These are phyloP conservation scores for Lasius platythorax DNA, from an alignment of 2,888 invertebrate species.

Conservation along the genomic window DNA sequence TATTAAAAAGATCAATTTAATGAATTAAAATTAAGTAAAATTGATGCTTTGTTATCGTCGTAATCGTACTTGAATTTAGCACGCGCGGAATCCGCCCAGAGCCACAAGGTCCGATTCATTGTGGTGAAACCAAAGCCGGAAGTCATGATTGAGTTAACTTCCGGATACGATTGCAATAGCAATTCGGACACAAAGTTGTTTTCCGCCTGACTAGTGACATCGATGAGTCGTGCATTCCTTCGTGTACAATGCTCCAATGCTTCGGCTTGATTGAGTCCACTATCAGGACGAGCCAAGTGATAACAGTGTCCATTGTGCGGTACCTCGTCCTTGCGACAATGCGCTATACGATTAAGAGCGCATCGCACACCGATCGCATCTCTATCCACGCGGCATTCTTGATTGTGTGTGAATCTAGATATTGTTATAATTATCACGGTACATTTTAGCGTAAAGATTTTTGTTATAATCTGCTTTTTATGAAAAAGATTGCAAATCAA, in stretches of 20 bases:
- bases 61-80: slow-evolving; percentile 79
- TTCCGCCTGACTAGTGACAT: slow-evolving; percentile 86
- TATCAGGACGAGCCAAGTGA: slow-evolving; percentile 83
- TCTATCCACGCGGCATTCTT: slow-evolving; percentile 81
- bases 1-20: slow-evolving; percentile 9
- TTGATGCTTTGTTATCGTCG: not conserved
- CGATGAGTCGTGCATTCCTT: slow-evolving; percentile 85
- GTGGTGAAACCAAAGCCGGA: slow-evolving; percentile 86
- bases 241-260: slow-evolving; percentile 85
- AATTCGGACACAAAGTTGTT: slow-evolving; percentile 88
- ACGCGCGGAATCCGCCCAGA: slow-evolving; percentile 85
- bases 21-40: not conserved
- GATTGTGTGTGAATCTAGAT: slow-evolving; percentile 80
- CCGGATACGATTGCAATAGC: slow-evolving; percentile 84
- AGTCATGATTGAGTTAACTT: slow-evolving; percentile 85
- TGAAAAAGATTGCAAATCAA: slow-evolving; percentile 13
- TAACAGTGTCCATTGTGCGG: slow-evolving; percentile 87
- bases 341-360: slow-evolving; percentile 82
- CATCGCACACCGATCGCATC: slow-evolving; percentile 86
- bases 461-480: not conserved
- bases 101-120: slow-evolving; percentile 84
- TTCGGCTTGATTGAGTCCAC: slow-evolving; percentile 84
- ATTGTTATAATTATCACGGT: slow-evolving; percentile 4
- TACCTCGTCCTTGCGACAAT: slow-evolving; percentile 86
- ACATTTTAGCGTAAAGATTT: not conserved